Evolutionary conservation across 2,797 vertebrate species (phyloP).

Genomic region (Sorex maritimensis): DNA sequence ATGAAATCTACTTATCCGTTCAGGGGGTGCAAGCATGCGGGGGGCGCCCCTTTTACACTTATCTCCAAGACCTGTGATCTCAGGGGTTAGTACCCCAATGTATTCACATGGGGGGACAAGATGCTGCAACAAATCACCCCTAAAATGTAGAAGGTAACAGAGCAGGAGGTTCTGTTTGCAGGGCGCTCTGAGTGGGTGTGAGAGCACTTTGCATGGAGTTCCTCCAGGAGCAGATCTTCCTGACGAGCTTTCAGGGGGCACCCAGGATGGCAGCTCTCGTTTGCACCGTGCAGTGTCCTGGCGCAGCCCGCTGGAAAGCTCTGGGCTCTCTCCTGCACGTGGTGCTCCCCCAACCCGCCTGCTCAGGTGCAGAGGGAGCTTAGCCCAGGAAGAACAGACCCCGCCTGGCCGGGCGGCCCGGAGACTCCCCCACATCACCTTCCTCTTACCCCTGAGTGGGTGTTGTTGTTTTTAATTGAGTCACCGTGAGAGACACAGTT

Average conservation of each 20-base stretch:
- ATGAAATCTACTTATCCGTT: background rate
- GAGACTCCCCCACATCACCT: background rate
- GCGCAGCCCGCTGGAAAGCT: background rate
- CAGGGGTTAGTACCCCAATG: background rate
- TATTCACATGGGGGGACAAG: background rate
- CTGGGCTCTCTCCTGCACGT: background rate
- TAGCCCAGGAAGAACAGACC: background rate
- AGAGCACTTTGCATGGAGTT: background rate
- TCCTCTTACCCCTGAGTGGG: background rate
- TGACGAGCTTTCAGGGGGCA: background rate
- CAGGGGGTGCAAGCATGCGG: background rate
- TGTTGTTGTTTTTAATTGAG: too few relatives aligned
- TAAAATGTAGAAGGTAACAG: background rate
- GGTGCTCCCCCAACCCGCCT: rapidly evolving
- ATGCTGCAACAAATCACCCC: background rate
- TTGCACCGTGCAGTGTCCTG: background rate
- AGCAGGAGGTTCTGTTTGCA: background rate
- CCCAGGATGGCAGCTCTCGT: too few relatives aligned
- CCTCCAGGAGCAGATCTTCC: constrained; percentile 5
- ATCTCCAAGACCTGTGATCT: background rate
- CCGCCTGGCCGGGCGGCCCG: background rate
- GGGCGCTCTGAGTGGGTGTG: background rate
- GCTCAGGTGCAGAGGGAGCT: background rate
- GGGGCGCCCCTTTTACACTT: background rate
- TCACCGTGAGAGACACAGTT: too few relatives aligned